Base-by-base conservation (phyloP, 2,113 vertebrate species). In the Caretta caretta region DNA sequence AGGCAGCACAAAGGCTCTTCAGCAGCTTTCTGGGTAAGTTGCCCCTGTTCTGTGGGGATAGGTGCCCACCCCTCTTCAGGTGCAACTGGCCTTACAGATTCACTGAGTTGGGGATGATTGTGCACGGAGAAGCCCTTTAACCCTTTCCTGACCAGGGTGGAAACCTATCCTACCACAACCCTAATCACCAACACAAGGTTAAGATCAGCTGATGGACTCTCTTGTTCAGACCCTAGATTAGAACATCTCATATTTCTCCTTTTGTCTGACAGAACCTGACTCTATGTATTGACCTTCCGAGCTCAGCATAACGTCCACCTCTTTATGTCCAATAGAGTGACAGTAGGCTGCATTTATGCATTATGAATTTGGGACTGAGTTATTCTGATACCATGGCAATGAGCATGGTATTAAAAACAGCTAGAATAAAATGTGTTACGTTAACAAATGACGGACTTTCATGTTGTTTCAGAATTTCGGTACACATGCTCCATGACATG, bases 391-490 rank as follows among this genome's bases (percentile, higher is more conserved):
- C 38, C 22, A 53, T 10, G 31, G n/a, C 53, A 48, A 78, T 16
- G 5, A 65, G 62, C 42, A 31, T 38, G 54, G 46, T 78, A 62
- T 92, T 20, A 83, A 62, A 48, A 57, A 31, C 54, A 6, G 46
- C 82, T 65, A 65, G 72, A 84, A 13, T 65, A 75, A 79, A 49
- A 38, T 54, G 80, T 79, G 65, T 65, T 65, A 49, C 42, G 42
- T 78, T 80, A 92, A 82, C 50, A 80, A 49, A 80, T 84, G 80
- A 27, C 79, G 31, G 59, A 48, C 29, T 75, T 92, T 75, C 54
- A n/a, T 49, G 11, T 83, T 87, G 49, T 65, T 83, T 53, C 90
- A 93, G 78, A 86, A 31, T n/a, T 80, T 65, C 54, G 62, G n/a
- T 57, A 59, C 0, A 0, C 46, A 2, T 42, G 51, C 81, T 93